A percentile compares a stretch with the other conserved stretches of the same genome.
These are phyloP conservation scores for Elaphurus davidianus DNA, from an alignment of 2,113 vertebrate species.

Conservation along the genomic window DNA sequence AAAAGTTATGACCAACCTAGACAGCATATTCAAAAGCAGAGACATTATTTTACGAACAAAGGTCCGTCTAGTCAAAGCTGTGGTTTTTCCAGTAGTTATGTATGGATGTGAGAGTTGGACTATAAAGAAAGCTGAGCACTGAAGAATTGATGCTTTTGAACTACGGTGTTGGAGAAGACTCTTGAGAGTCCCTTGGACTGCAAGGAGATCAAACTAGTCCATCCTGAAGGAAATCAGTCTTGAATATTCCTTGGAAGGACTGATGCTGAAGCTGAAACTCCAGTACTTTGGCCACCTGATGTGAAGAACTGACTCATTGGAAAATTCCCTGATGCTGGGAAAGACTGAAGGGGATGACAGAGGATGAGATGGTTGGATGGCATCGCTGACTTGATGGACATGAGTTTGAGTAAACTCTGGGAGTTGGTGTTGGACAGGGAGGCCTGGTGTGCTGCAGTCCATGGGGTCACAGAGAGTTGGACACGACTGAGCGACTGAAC, in stretches of 20 bases:
- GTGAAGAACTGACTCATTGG: not conserved
- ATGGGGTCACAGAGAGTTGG: not conserved
- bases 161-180: not conserved
- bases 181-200: not conserved
- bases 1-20: not conserved
- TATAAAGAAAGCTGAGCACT: not conserved
- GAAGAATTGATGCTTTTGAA: not conserved
- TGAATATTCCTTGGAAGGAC: not conserved
- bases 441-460: not conserved
- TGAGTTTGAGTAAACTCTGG: not conserved
- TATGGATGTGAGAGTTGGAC: not conserved
- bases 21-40: not conserved
- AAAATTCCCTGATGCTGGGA: not conserved
- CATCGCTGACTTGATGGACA: not conserved
- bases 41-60: not conserved
- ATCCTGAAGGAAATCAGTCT: not conserved
- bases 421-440: not conserved
- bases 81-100: not conserved
- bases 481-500: not conserved
- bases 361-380: not conserved
- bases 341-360: not conserved
- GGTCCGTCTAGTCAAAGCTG: accelerated
- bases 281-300: not conserved
- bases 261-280: not conserved
- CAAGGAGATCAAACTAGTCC: not conserved